Conservation (phyloP, 1,140 invertebrate genomes). For the Patella vulgata region DNA sequence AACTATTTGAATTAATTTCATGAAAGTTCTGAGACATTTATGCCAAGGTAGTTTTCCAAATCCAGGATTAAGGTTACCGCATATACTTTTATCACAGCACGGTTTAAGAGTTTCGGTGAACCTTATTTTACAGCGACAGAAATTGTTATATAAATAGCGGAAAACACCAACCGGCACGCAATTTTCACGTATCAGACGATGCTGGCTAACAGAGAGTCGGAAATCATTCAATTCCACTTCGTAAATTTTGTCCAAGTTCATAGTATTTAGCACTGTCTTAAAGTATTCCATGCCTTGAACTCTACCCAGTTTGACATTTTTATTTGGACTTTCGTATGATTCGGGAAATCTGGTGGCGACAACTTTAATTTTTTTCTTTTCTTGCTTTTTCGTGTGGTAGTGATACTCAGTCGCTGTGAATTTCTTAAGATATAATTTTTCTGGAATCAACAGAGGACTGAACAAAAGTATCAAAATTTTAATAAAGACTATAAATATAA, state of each 20-base stretch:
- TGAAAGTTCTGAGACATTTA: conserved; percentile 19
- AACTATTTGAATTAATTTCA: conserved; percentile 20
- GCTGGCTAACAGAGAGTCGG: conserved; percentile 29
- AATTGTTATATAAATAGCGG: conserved; percentile 34
- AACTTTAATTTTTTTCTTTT: conserved; percentile 20
- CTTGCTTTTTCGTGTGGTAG: conserved; percentile 3
- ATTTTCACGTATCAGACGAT: conserved; percentile 30
- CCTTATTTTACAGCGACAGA: conserved; percentile 43
- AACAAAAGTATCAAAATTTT: conserved; percentile 43
- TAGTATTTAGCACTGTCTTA: conserved; percentile 23
- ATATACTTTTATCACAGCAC: conserved; percentile 27
- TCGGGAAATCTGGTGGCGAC: conserved; percentile 24
- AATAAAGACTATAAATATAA: conserved; percentile 34
- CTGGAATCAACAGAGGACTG: conserved; percentile 41
- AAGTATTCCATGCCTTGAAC: conserved; percentile 32
- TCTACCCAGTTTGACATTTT: conserved; percentile 18
- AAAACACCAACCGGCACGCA: conserved; percentile 38
- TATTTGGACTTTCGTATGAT: conserved; percentile 13
- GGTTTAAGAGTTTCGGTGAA: conserved; percentile 15
- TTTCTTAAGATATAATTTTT: conserved; percentile 31
- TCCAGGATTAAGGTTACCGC: conserved; percentile 16
- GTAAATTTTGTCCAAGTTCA: conserved; percentile 28
- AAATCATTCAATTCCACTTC: conserved; percentile 20
- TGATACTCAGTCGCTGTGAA: conserved; percentile 30
- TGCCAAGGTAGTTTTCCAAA: conserved; percentile 29